Evolutionary conservation across 2,888 invertebrate species (phyloP).

Genomic region (Drosophila aldrichi): DNA sequence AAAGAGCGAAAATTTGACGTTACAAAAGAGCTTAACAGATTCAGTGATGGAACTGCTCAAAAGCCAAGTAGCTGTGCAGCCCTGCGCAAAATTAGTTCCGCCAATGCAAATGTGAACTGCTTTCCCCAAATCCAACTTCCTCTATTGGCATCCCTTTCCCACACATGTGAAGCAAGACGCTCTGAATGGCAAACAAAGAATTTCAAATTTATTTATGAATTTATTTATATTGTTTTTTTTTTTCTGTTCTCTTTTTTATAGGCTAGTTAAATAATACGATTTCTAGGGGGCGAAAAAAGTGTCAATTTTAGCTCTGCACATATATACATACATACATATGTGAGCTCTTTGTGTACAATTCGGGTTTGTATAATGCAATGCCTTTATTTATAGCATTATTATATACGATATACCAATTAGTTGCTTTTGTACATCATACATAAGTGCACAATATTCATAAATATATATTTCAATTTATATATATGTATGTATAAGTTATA

Average conservation of each 20-base stretch:
- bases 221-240: conserved; percentile 43
- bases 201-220: conserved; percentile 35
- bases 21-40: not conserved
- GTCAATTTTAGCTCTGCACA: conserved; percentile 22
- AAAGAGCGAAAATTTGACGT: not conserved
- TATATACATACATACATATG: conserved; percentile 21
- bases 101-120: not conserved
- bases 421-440: conserved; percentile 63
- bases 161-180: not conserved
- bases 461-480: conserved; percentile 12
- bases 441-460: conserved; percentile 30
- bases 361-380: not conserved
- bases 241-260: conserved; percentile 15
- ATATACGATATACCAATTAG: conserved; percentile 37
- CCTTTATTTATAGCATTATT: not conserved
- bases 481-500: conserved; percentile 17
- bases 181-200: not conserved
- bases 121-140: not conserved
- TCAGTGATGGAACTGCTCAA: not conserved
- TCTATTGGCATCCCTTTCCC: not conserved
- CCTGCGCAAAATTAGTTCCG: not conserved
- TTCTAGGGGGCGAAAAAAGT: conserved; percentile 15
- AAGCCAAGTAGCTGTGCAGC: not conserved
- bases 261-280: conserved; percentile 52
- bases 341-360: conserved; percentile 38